Evolutionary conservation across 2,888 invertebrate species (phyloP), one percentile per base, ranked within the genome.

Genomic region (Nomada ferruginata): DNA sequence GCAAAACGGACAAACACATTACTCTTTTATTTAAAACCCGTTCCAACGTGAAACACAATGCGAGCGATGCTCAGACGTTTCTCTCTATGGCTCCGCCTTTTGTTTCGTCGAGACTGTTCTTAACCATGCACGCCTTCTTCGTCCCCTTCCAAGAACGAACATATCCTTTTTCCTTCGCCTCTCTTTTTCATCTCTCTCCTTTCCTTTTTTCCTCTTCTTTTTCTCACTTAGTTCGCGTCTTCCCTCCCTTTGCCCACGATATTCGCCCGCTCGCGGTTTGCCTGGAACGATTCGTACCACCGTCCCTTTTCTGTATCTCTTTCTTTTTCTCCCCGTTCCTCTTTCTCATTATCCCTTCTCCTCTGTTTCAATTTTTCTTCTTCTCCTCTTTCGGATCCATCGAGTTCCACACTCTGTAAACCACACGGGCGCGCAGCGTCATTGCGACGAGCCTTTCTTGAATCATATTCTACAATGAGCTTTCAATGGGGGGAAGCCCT

Each of bases 71-170:
- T 92, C 91, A 91, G 92, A 92, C 90, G 90, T 89, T 90, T 91
- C 88, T 89, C 87, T 85, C 86, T 85, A 84, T 83, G 88, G 88
- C 89, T 89, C 87, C 89, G 87, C 88, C 90, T 91, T 91, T 92
- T 92, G 92, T 92, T 92, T 92, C 89, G 91, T 82, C 89, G 42
- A 92, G 90, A 92, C 92, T 92, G 91, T 92, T 92, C 91, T 91
- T 89, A 89, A 87, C 86, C 86, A 73, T 76, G 79, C 89, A 78
- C 83, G 87, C 87, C 87, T 87, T 79, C 85, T 78, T 79, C 85
- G 61, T 76, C 64, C 71, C 76, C 50, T 64, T 63, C 70, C 53
- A 10, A 20, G 50, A 55, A 75, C 52, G 73, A 74, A 83, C 76
- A 59, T 75, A 63, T 83, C 74, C 71, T 72, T 76, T 59, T 57